Conservation (phyloP, 2,797 vertebrate species). For the Kryptopterus vitreolus region DNA sequence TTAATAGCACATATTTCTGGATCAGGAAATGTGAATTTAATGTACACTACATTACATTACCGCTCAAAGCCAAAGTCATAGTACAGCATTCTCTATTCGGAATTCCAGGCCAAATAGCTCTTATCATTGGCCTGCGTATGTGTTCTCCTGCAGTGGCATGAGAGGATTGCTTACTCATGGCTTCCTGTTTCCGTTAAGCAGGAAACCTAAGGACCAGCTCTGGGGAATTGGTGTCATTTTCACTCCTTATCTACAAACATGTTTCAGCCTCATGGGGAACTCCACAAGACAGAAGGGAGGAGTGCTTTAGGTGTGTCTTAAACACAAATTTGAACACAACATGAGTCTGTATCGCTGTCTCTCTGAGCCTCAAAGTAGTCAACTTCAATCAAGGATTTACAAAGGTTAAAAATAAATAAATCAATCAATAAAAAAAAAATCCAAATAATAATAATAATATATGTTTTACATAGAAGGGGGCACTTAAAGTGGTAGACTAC, state of each 20-base stretch:
- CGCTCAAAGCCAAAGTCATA: slow-evolving; percentile 7
- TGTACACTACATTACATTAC: slow-evolving; percentile 8
- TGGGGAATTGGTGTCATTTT: slow-evolving; percentile 58
- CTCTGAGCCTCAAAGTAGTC: not conserved
- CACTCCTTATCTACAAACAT: slow-evolving; percentile 66
- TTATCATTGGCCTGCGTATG: slow-evolving; percentile 18
- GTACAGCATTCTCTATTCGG: slow-evolving; percentile 20
- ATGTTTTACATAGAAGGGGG: not conserved
- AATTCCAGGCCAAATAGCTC: slow-evolving; percentile 16
- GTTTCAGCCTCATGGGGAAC: slow-evolving; percentile 52
- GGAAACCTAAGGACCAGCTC: slow-evolving; percentile 70
- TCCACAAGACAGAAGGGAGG: slow-evolving; percentile 20
- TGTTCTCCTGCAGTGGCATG: slow-evolving; percentile 53
- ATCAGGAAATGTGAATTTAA: not conserved
- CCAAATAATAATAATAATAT: not conserved
- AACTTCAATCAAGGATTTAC: not conserved
- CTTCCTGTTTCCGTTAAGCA: slow-evolving; percentile 74
- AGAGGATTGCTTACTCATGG: slow-evolving; percentile 70
- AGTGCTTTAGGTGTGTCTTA: slow-evolving; percentile 19
- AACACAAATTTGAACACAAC: slow-evolving; percentile 8
- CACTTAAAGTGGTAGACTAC: not conserved
- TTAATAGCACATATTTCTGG: not conserved
- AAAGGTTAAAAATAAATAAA: not conserved
- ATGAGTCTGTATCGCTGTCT: not conserved
- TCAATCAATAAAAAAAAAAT: not conserved